Conservation (phyloP, 2,797 vertebrate genomes). For the Tinamus major region DNA sequence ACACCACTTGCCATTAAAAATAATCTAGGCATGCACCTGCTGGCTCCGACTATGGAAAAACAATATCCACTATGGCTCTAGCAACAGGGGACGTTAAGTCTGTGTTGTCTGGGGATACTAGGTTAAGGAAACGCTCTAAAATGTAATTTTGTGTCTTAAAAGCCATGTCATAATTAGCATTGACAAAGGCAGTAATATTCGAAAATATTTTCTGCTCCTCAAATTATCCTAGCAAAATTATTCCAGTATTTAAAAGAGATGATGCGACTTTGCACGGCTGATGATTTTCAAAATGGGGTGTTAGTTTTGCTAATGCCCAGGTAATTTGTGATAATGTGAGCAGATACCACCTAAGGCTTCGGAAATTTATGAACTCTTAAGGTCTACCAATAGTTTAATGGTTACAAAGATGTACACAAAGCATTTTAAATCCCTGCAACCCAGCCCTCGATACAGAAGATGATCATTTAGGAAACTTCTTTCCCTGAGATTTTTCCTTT, state of each 20-base stretch:
- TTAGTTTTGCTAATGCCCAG: background rate
- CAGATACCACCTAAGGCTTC: background rate
- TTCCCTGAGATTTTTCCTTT: background rate
- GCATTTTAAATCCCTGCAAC: background rate
- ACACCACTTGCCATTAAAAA: background rate
- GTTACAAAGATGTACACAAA: background rate
- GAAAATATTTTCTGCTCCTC: background rate
- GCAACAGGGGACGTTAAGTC: background rate
- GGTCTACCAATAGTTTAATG: background rate
- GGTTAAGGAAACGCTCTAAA: background rate
- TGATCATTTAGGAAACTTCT: background rate
- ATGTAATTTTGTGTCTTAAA: background rate
- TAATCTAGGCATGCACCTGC: constrained; percentile 12
- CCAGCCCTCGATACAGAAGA: background rate
- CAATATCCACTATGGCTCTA: background rate
- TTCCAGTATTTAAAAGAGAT: background rate
- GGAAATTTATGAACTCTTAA: background rate
- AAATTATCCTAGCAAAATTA: background rate
- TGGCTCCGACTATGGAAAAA: constrained; percentile 13
- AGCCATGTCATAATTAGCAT: background rate
- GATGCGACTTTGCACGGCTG: background rate
- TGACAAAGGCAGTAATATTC: background rate
- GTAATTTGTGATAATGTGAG: background rate
- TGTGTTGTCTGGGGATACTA: background rate
- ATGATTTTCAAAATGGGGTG: background rate